Percentiles rank a stretch among this genome's conserved stretches.
Conservation (phyloP, 2,113 vertebrate species). For the Kobus ellipsiprymnus region DNA sequence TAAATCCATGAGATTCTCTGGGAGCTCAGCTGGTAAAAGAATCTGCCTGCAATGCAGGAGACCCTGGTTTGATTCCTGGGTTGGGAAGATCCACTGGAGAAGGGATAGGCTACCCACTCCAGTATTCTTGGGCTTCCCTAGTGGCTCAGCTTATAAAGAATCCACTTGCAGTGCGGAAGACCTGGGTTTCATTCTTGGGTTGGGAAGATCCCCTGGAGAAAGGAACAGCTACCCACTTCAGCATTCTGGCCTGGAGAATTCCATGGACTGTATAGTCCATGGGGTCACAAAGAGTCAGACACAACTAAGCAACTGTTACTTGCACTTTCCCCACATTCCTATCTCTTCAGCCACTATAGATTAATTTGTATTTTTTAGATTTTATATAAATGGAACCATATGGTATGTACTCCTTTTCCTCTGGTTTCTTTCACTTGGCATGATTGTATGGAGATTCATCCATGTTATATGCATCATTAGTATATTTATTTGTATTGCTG, state of each 20-base stretch:
- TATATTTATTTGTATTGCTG: not conserved
- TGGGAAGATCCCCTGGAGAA: not conserved
- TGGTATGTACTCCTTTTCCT: not conserved
- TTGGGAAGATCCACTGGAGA: not conserved
- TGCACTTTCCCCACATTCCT: not conserved
- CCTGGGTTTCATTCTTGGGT: not conserved
- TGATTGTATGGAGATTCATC: not conserved
- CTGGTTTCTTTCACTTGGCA: not conserved
- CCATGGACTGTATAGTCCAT: not conserved
- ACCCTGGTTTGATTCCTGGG: not conserved
- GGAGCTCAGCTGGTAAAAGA: not conserved
- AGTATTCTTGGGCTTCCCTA: not conserved
- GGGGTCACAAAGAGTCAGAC: not conserved
- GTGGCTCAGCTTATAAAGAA: not conserved
- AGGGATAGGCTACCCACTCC: not conserved
- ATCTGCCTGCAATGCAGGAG: not conserved
- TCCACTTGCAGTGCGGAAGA: not conserved
- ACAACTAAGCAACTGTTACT: not conserved
- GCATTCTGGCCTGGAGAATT: not conserved
- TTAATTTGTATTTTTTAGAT: not conserved
- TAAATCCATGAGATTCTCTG: not conserved
- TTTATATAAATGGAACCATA: not conserved
- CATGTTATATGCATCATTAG: not conserved
- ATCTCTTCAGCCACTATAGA: not conserved
- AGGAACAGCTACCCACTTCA: not conserved